phyloP scores from a whole-genome alignment of 2,888 invertebrate genomes.

The Agrotis puta region DNA sequence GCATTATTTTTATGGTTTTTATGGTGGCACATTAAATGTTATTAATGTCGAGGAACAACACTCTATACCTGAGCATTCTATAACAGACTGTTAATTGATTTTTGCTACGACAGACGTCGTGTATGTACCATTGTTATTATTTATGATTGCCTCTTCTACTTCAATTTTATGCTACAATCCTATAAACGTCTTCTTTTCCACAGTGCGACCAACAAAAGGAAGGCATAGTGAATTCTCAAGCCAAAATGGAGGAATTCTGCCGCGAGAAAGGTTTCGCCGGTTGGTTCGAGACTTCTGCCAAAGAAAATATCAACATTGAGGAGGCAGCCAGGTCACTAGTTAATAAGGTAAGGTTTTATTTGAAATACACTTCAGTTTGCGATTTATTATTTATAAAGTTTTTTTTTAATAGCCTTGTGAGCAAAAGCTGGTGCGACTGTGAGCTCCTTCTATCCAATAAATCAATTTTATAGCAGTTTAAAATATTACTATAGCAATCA shows the following conservation, averaged over 20 bases:
- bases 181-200: constrained; percentile 60
- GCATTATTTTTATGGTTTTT: too few species aligned
- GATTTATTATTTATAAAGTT: too few species aligned
- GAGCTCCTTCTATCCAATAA: too few species aligned
- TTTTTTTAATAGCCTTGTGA: too few species aligned
- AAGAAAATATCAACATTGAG: constrained; percentile 98
- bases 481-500: too few species aligned
- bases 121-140: neutral
- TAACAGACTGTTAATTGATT: too few species aligned
- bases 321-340: constrained; percentile 98
- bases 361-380: neutral
- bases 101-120: too few species aligned
- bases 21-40: too few species aligned
- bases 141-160: neutral
- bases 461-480: too few species aligned
- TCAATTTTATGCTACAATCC: neutral
- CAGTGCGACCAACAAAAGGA: constrained; percentile 98
- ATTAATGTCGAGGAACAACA: too few species aligned
- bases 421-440: too few species aligned
- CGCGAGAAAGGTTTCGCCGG: constrained; percentile 97
- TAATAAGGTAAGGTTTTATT: constrained; percentile 93
- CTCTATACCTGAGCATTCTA: too few species aligned
- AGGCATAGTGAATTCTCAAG: constrained; percentile 95
- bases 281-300: constrained; percentile 99
- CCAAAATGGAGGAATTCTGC: constrained; percentile 98